These are phyloP conservation scores for Iselma pallidipennis DNA, from an alignment of 2,888 invertebrate species.

Conservation along the genomic window DNA sequence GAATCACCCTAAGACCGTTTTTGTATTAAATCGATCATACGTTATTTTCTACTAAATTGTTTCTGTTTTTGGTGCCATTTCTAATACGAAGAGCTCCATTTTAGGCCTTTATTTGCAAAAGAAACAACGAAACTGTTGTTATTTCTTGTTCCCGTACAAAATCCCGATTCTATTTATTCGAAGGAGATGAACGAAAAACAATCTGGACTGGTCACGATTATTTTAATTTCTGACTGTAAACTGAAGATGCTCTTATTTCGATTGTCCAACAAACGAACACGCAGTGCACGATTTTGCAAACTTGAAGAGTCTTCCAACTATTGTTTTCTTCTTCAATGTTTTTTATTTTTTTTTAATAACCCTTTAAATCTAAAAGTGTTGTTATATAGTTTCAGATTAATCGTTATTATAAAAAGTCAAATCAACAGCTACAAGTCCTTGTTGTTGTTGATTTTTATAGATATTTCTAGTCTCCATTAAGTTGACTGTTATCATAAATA, in stretches of 20 bases:
- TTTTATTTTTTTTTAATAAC: too few species aligned
- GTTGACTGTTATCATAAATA: background rate
- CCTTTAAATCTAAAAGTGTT: background rate
- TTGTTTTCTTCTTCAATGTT: background rate
- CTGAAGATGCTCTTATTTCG: background rate
- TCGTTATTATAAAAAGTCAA: background rate
- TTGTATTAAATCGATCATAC: too few species aligned
- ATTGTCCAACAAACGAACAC: background rate
- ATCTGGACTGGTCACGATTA: background rate
- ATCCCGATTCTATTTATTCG: too few species aligned
- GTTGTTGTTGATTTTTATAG: background rate
- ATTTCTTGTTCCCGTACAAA: too few species aligned
- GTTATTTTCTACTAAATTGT: too few species aligned
- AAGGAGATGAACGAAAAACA: too few species aligned
- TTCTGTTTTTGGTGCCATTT: too few species aligned
- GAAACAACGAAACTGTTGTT: too few species aligned
- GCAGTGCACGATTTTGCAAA: background rate
- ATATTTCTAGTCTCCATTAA: background rate
- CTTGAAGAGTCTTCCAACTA: background rate
- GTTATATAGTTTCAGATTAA: slow-evolving; percentile 4
- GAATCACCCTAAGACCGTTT: too few species aligned
- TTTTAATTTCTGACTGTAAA: background rate
- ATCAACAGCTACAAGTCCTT: background rate
- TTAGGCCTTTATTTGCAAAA: too few species aligned
- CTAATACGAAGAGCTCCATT: too few species aligned